These are phyloP conservation scores for Perithous albicinctus DNA, from an alignment of 2,888 invertebrate genomes.

Conservation along the genomic window DNA sequence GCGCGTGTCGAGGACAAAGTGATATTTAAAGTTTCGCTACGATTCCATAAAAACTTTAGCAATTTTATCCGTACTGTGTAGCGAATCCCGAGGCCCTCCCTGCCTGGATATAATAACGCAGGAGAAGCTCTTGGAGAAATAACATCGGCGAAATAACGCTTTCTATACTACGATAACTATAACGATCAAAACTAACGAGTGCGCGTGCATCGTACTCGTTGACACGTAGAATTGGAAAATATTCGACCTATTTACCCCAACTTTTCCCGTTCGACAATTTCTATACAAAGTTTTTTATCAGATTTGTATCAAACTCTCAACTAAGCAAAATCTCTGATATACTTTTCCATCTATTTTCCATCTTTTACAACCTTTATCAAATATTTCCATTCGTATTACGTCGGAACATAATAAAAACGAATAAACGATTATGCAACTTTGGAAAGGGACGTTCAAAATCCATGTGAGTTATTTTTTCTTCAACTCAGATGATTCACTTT, in stretches of 20 bases:
- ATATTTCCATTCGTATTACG: neutral
- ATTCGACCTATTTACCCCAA: neutral
- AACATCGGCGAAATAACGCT: conserved; percentile 4
- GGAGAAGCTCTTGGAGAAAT: neutral
- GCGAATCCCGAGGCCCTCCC: neutral
- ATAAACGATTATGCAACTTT: neutral
- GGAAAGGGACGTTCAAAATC: neutral
- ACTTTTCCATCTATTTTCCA: neutral
- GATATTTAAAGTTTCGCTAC: conserved; percentile 47
- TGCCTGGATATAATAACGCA: neutral
- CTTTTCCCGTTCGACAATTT: neutral
- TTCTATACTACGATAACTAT: conserved; percentile 13
- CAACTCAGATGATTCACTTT: no score
- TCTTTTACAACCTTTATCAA: neutral
- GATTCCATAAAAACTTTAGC: conserved; percentile 39
- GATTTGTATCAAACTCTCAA: neutral
- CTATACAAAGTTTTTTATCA: neutral
- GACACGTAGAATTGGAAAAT: conserved; percentile 17
- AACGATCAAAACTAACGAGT: neutral
- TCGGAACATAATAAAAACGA: neutral
- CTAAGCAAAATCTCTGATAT: neutral
- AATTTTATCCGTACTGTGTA: conserved; percentile 22
- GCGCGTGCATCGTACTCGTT: conserved; percentile 22
- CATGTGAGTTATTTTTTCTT: no score
- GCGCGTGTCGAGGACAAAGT: conserved; percentile 39